Evolutionary conservation across 2,888 invertebrate species (phyloP), one percentile per base, ranked within the genome.

Genomic region (Megalurothrips usitatus): DNA sequence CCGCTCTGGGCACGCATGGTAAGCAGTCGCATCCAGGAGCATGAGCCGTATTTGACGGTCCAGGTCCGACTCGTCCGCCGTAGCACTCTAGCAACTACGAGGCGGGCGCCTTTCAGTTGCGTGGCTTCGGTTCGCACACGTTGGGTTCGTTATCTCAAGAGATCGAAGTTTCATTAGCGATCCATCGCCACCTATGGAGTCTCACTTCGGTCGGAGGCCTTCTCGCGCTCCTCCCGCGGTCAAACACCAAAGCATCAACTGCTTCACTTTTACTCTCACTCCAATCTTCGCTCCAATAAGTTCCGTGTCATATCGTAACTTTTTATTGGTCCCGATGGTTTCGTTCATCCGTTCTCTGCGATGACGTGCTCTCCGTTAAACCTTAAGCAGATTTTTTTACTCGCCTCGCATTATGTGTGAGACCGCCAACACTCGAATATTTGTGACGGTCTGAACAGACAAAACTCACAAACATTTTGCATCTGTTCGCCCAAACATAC

Each of bases 261-360:
- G 58, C 58, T 58, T 58, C 58, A 58, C 58, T 58, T 58, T 75
- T 26, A 26, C 68, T 75, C 68, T 75, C 68, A 26, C 26, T 75
- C 26, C 68, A 75, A 75, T 75, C 68, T 75, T 26, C 26, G 68
- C 23, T 26, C 68, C 68, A 75, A 75, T 75, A 75, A 75, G 68
- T 26, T 26, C 10, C 68, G 68, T 43, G 34, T 58, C 68, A 26
- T 75, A 26, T 75, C 68, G 68, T 75, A 11, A 75, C 68, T 11
- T 75, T 75, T 75, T 75, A 75, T 75, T 75, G 68, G 68, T 58
- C n/a, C n/a, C 58, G 68, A 23, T 23, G 68, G 68, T 75, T 75
- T 75, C 68, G 68, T 75, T 75, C 23, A 75, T 75, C 23, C 26
- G 68, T 11, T 10, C 23, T 23, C 1, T 10, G 26, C 68, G 68